A percentile compares a stretch with the other conserved stretches of the same genome.
Conservation (phyloP, 2,888 invertebrate genomes). For the Tachina lurida region DNA sequence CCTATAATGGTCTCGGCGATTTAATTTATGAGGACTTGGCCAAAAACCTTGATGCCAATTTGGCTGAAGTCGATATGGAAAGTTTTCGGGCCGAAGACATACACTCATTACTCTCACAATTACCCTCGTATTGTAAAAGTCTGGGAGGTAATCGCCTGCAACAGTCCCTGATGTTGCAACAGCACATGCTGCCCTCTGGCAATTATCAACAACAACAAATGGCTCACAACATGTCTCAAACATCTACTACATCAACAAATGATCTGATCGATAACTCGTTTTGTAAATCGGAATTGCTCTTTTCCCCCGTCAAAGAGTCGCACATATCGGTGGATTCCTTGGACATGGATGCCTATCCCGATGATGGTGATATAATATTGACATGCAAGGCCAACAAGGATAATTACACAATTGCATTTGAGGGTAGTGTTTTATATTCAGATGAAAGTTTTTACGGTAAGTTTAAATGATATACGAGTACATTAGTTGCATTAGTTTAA, state of each 20-base stretch:
- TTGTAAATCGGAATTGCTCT: constrained; percentile 94
- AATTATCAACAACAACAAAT: constrained; percentile 71
- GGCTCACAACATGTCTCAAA: constrained; percentile 78
- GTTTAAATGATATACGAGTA: constrained; percentile 22
- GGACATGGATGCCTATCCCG: constrained; percentile 90
- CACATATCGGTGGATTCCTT: constrained; percentile 94
- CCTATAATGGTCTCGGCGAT: constrained; percentile 89
- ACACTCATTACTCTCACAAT: constrained; percentile 90
- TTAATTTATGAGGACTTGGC: constrained; percentile 91
- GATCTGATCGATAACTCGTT: constrained; percentile 92
- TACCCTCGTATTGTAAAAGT: constrained; percentile 89
- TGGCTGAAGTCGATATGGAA: constrained; percentile 97
- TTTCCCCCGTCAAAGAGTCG: constrained; percentile 94
- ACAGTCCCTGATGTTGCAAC: constrained; percentile 77
- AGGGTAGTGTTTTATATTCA: constrained; percentile 93
- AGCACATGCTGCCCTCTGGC: constrained; percentile 74
- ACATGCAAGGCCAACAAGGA: constrained; percentile 96
- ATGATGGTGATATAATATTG: constrained; percentile 92
- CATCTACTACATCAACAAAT: constrained; percentile 83
- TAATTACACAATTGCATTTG: constrained; percentile 97
- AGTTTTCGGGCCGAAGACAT: constrained; percentile 96
- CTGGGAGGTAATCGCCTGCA: constrained; percentile 81
- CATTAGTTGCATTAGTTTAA: not conserved
- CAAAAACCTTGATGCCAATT: constrained; percentile 94
- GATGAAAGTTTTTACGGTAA: constrained; percentile 90